A percentile compares a stretch with the other conserved stretches of the same genome.
Conservation (phyloP, 1,140 invertebrate genomes). For the Drosophila nasuta region DNA sequence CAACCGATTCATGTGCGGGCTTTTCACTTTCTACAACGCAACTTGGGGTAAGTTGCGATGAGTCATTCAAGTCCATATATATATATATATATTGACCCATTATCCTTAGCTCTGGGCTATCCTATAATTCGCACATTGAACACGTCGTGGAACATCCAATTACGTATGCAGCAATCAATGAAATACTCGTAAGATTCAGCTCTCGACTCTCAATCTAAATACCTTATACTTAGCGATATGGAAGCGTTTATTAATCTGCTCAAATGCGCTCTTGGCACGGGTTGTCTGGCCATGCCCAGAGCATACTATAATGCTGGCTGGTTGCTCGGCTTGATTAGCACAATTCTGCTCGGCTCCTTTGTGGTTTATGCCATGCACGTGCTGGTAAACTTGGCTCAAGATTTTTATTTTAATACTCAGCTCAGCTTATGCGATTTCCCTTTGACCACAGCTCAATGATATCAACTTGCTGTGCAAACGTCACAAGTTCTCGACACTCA, state of each 20-base stretch:
- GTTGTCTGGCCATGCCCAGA: conserved; percentile 63
- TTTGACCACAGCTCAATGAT: conserved; percentile 39
- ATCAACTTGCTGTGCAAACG: conserved; percentile 18
- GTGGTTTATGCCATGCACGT: conserved; percentile 60
- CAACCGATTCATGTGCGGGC: conserved; percentile 6
- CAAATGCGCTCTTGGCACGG: conserved; percentile 63
- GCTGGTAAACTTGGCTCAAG: conserved; percentile 41
- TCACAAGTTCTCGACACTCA: conserved; percentile 18
- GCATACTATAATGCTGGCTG: conserved; percentile 54
- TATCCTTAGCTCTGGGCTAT: conserved; percentile 21
- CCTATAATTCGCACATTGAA: conserved; percentile 14
- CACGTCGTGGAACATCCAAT: conserved; percentile 3
- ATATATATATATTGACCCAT: background rate
- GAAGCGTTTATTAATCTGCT: conserved; percentile 61
- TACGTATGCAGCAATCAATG: conserved; percentile 37
- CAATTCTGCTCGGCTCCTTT: conserved; percentile 33
- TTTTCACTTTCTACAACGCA: conserved; percentile 12
- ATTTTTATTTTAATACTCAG: background rate
- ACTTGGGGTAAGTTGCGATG: conserved; percentile 43
- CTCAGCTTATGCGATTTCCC: background rate
- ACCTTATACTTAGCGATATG: conserved; percentile 32
- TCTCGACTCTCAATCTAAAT: background rate
- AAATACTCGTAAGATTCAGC: background rate
- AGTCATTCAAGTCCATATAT: background rate
- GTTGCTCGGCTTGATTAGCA: conserved; percentile 49